Percentiles rank a stretch among this genome's conserved stretches.
These are phyloP conservation scores for Patella ulyssiponensis DNA, from an alignment of 2,888 invertebrate species.

Conservation along the genomic window DNA sequence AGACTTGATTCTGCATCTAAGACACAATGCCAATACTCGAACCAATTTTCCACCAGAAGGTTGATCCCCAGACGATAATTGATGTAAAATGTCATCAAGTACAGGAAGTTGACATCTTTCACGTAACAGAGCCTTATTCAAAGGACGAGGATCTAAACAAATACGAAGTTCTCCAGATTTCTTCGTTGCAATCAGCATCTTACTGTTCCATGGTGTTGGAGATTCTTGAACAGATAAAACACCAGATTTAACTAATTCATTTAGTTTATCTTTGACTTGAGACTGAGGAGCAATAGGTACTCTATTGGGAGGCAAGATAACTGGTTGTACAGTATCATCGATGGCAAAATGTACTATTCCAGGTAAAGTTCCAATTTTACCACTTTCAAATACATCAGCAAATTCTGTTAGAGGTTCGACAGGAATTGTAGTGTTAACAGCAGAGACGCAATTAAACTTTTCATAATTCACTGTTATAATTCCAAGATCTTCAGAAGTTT, in stretches of 20 bases:
- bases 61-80: too few relatives aligned
- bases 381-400: constrained; percentile 6
- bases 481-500: constrained; percentile 8
- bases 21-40: constrained; percentile 20
- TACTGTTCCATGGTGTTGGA: not conserved
- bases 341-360: constrained; percentile 5
- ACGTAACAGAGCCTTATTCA: too few relatives aligned
- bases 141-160: too few relatives aligned
- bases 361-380: not conserved
- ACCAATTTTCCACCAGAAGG: too few relatives aligned
- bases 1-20: constrained; percentile 27
- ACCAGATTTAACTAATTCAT: not conserved
- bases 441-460: not conserved
- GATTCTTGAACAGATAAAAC: not conserved
- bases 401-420: not conserved
- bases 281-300: not conserved
- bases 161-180: not conserved
- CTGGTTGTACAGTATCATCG: constrained; percentile 3
- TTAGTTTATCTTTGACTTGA: constrained; percentile 1
- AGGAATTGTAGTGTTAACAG: not conserved
- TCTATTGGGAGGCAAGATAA: not conserved
- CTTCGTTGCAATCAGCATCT: constrained; percentile 6
- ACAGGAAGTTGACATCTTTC: constrained; percentile 9
- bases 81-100: too few relatives aligned
- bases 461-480: constrained; percentile 10